A percentile compares a stretch with the other conserved stretches of the same genome.
These are phyloP conservation scores for Drosophila nr. medialis DNA, from an alignment of 2,888 invertebrate species.

Conservation along the genomic window DNA sequence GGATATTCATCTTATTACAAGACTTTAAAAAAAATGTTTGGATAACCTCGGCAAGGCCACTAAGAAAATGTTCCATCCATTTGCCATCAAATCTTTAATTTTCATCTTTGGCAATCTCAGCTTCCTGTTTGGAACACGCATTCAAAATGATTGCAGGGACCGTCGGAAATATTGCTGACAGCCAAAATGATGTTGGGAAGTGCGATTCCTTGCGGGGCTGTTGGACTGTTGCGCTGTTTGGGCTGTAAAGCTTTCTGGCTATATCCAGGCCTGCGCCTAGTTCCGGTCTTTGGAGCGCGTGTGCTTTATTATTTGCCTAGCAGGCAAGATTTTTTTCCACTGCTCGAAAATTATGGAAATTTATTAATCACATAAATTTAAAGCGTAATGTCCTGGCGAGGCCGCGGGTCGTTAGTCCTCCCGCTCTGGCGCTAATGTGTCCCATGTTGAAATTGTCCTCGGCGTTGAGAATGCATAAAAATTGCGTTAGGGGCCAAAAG, in stretches of 20 bases:
- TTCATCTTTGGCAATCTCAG: slow-evolving; percentile 74
- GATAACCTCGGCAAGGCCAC: slow-evolving; percentile 1
- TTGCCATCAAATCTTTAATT: slow-evolving; percentile 68
- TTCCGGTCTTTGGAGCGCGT: slow-evolving; percentile 33
- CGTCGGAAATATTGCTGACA: slow-evolving; percentile 52
- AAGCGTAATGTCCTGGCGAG: slow-evolving; percentile 71
- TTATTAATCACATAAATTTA: slow-evolving; percentile 82
- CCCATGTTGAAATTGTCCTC: slow-evolving; percentile 69
- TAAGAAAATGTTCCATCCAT: slow-evolving; percentile 16
- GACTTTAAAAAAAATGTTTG: slow-evolving; percentile 3
- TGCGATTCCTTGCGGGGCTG: slow-evolving; percentile 52
- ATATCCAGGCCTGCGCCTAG: slow-evolving; percentile 39
- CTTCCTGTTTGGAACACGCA: slow-evolving; percentile 31
- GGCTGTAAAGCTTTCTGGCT: not conserved
- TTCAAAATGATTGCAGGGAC: slow-evolving; percentile 38
- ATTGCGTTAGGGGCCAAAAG: slow-evolving; percentile 68
- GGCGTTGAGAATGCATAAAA: slow-evolving; percentile 66
- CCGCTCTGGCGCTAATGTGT: slow-evolving; percentile 69
- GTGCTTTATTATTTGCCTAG: slow-evolving; percentile 60
- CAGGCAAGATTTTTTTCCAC: slow-evolving; percentile 42
- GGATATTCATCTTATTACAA: not conserved
- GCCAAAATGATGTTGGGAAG: slow-evolving; percentile 38
- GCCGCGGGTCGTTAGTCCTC: slow-evolving; percentile 60
- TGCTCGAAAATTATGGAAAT: slow-evolving; percentile 78
- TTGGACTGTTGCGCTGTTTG: slow-evolving; percentile 20